These are phyloP conservation scores for Gulo gulo DNA, from an alignment of 2,113 vertebrate genomes.

Conservation along the genomic window DNA sequence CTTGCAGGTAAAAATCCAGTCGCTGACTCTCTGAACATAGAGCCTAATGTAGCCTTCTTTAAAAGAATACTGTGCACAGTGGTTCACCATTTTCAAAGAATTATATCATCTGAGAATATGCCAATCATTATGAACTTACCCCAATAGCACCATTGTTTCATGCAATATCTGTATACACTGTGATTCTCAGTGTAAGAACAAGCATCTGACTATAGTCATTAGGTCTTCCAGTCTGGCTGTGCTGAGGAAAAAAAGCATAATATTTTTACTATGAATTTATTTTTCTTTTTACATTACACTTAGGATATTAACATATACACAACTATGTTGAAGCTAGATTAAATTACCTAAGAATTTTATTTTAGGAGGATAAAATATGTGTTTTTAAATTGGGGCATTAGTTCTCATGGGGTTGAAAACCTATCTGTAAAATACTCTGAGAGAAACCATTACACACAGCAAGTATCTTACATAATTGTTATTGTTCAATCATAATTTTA, in stretches of 20 bases:
- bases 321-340: neutral
- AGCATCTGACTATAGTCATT: neutral
- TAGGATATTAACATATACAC: neutral
- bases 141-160: neutral
- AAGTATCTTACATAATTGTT: neutral
- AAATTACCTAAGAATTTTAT: neutral
- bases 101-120: neutral
- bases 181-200: neutral
- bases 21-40: neutral
- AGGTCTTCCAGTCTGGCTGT: neutral
- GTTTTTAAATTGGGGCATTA: neutral
- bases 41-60: neutral
- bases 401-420: neutral
- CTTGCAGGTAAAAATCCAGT: neutral
- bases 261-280: neutral
- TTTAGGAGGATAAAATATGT: neutral
- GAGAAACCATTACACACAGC: neutral
- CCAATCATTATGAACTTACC: neutral
- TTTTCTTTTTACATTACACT: slow-evolving; percentile 13
- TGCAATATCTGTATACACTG: neutral
- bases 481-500: neutral
- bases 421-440: neutral
- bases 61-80: neutral
- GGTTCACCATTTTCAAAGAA: neutral
- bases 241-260: neutral